Conservation (phyloP, 2,113 vertebrate species). For the Cairina moschata region DNA sequence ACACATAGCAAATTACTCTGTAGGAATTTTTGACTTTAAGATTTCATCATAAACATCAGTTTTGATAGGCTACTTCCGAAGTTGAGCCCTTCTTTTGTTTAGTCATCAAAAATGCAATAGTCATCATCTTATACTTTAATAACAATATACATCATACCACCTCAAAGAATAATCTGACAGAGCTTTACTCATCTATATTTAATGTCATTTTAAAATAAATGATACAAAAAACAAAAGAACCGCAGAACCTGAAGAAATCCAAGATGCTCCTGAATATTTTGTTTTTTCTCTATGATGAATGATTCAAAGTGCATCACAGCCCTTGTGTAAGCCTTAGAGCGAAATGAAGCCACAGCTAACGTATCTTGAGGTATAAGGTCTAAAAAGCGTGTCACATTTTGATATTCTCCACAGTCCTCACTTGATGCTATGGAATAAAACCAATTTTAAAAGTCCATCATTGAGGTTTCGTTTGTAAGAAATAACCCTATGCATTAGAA, state of each 20-base stretch:
- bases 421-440: constrained; percentile 54
- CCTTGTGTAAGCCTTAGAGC: constrained; percentile 96
- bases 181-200: not conserved
- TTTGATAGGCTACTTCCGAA: not conserved
- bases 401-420: constrained; percentile 84
- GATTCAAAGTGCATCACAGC: constrained; percentile 99
- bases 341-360: constrained; percentile 92
- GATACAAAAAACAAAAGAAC: not conserved
- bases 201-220: not conserved
- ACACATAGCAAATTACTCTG: not conserved
- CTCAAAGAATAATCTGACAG: not conserved
- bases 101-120: not conserved
- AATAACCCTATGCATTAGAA: not conserved
- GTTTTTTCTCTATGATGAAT: constrained; percentile 93
- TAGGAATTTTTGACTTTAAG: not conserved
- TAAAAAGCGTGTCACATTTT: constrained; percentile 90
- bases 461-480: not conserved
- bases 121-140: not conserved
- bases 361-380: constrained; percentile 95
- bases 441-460: not conserved
- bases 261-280: constrained; percentile 95
- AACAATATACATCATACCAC: not conserved
- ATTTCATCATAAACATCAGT: not conserved
- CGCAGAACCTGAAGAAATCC: constrained; percentile 92
- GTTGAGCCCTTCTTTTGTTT: not conserved